Evolutionary conservation across 2,113 vertebrate genomes (phyloP), one percentile per base, ranked within the genome.

Genomic region (Gymnobelideus leadbeateri): DNA sequence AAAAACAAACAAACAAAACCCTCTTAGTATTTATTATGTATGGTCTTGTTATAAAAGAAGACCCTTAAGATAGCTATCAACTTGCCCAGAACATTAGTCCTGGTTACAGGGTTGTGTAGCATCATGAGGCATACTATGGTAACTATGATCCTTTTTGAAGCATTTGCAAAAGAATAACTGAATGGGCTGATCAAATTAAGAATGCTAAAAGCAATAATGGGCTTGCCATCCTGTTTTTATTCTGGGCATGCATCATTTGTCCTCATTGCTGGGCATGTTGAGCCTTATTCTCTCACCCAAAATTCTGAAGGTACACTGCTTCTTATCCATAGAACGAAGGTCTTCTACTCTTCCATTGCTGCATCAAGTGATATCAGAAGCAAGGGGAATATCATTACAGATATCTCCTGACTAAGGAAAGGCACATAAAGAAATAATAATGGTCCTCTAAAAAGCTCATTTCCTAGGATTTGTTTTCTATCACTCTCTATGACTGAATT

Each of bases 261-360:
- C 26, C 26, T 0, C 54, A 25, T 55, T 55, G 54, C 24, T 55
- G 54, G 54, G 54, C 24, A 55, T 55, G 54, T 84, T 90, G 19
- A 89, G n/a, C 89, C 94, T 91, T 21, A 28, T n/a, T 94, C 94
- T 77, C 50, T 77, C 77, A 84, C 51, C 31, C 10, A 21, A 25
- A 3, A 7, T 12, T 50, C 55, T 25, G 91, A 68, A 46, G 9
- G 23, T 37, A 51, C 19, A 0, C 14, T 28, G 19, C 25, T 89
- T 52, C 37, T 2, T 14, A 46, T 12, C 37, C 37, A 37, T 25
- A 50, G 26, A 51, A 52, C 47, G 2, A 0, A 53, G 14, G 26
- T 21, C 89, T 24, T 49, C 84, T 47, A 24, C 21, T 0, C 2
- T 23, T 37, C 50, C 11, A 55, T 8, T 8, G 24, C 5, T 47